phyloP scores from a whole-genome alignment of 2,797 vertebrate species.

The Catamblyrhynchus diadema region DNA sequence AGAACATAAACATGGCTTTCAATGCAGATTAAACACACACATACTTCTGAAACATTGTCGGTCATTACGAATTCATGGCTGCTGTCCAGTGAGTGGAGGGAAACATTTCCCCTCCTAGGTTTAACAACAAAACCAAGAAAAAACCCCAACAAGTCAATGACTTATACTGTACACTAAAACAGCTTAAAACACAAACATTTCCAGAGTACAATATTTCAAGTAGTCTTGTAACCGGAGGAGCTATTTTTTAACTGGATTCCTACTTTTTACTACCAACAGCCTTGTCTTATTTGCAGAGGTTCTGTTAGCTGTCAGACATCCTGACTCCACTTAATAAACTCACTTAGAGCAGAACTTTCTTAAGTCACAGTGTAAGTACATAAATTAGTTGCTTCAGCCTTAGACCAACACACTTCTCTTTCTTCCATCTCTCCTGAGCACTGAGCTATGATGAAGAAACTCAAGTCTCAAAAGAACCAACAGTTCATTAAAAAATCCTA shows the following conservation, averaged over 20 bases:
- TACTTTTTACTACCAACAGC: slow-evolving; percentile 68
- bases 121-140: slow-evolving; percentile 43
- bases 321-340: slow-evolving; percentile 79
- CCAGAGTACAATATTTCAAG: slow-evolving; percentile 67
- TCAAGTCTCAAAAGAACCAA: slow-evolving; percentile 16
- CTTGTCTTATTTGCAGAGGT: slow-evolving; percentile 68
- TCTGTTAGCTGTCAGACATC: slow-evolving; percentile 73
- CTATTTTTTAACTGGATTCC: slow-evolving; percentile 66
- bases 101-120: slow-evolving; percentile 29
- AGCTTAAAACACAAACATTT: slow-evolving; percentile 59
- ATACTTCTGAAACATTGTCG: not conserved
- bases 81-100: not conserved
- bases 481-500: slow-evolving; percentile 35
- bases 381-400: slow-evolving; percentile 68
- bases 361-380: slow-evolving; percentile 67
- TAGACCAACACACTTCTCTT: slow-evolving; percentile 60
- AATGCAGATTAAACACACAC: slow-evolving; percentile 22
- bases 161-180: slow-evolving; percentile 37
- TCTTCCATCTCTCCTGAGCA: slow-evolving; percentile 38
- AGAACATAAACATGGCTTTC: slow-evolving; percentile 8
- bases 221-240: slow-evolving; percentile 47
- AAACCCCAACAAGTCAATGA: not conserved
- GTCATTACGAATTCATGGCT: slow-evolving; percentile 35
- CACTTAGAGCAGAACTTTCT: slow-evolving; percentile 64
- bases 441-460: slow-evolving; percentile 24